phyloP scores from a whole-genome alignment of 1,140 invertebrate genomes.

The Tyrophagus putrescentiae region DNA sequence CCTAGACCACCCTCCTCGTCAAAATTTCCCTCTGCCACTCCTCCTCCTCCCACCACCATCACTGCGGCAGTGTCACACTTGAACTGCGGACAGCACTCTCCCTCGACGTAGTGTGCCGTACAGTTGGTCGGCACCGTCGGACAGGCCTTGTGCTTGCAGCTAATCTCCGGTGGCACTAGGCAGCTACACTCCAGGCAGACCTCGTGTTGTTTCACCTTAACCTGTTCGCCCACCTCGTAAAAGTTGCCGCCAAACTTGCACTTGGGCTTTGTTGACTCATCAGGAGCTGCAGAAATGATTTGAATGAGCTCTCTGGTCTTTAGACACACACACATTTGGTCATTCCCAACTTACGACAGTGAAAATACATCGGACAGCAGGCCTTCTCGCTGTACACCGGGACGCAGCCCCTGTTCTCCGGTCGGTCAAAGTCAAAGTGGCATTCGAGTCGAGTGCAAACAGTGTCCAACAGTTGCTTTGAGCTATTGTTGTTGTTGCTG shows the following conservation, averaged over 20 bases:
- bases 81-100: background rate
- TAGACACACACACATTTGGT: background rate
- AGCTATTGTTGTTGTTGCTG: background rate
- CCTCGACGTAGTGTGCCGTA: background rate
- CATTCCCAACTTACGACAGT: slow-evolving; percentile 25
- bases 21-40: background rate
- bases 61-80: too few species aligned
- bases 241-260: background rate
- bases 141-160: slow-evolving; percentile 3
- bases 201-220: slow-evolving; percentile 5
- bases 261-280: background rate
- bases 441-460: slow-evolving; percentile 25
- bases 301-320: background rate
- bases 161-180: background rate
- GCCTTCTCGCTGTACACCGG: slow-evolving; percentile 27
- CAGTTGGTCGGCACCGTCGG: background rate
- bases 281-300: background rate
- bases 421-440: background rate
- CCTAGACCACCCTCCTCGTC: background rate
- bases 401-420: slow-evolving; percentile 22
- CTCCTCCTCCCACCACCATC: too few species aligned
- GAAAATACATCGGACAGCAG: slow-evolving; percentile 27
- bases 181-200: slow-evolving; percentile 3
- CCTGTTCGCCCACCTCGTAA: background rate
- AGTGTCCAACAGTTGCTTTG: background rate